These are phyloP conservation scores for Chrysaora quinquecirrha DNA, from an alignment of 30 jellyfish, hydroid and myxozoan genomes.

Conservation along the genomic window DNA sequence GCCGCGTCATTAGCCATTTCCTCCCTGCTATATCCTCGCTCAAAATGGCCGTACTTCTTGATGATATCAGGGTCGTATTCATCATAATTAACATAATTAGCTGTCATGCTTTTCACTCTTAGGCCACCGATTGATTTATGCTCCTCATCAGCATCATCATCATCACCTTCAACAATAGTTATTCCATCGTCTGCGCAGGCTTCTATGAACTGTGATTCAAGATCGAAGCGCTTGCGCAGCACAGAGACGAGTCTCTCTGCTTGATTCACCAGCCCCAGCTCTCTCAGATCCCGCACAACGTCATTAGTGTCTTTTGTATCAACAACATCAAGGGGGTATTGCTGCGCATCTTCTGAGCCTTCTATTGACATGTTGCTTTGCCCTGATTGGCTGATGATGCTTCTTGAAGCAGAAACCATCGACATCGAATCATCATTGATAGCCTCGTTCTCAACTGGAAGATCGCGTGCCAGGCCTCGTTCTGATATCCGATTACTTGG, in stretches of 20 bases:
- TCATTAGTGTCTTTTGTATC: conserved; percentile 75
- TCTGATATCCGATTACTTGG: not conserved
- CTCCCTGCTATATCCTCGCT: conserved; percentile 40
- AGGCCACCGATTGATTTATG: conserved; percentile 79
- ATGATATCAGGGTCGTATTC: conserved; percentile 76
- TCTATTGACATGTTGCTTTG: conserved; percentile 25
- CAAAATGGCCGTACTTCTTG: conserved; percentile 52
- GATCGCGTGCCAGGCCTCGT: not conserved
- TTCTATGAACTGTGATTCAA: conserved; percentile 53
- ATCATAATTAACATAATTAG: conserved; percentile 49
- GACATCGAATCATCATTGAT: not conserved
- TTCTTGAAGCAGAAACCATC: conserved; percentile 33
- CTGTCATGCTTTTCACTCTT: conserved; percentile 65
- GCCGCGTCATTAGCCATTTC: conserved; percentile 80
- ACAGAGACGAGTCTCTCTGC: conserved; percentile 45
- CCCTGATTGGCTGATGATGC: conserved; percentile 51
- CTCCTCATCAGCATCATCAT: conserved; percentile 18
- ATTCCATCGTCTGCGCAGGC: conserved; percentile 65
- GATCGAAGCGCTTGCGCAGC: conserved; percentile 56
- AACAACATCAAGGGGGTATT: conserved; percentile 27
- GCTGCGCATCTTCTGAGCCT: conserved; percentile 4
- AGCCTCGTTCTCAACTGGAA: not conserved
- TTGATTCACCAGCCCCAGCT: conserved; percentile 45
- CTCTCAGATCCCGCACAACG: conserved; percentile 44
- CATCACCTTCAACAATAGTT: conserved; percentile 54